phyloP scores from a whole-genome alignment of 1,140 invertebrate genomes.

The Drosophila murphyi region DNA sequence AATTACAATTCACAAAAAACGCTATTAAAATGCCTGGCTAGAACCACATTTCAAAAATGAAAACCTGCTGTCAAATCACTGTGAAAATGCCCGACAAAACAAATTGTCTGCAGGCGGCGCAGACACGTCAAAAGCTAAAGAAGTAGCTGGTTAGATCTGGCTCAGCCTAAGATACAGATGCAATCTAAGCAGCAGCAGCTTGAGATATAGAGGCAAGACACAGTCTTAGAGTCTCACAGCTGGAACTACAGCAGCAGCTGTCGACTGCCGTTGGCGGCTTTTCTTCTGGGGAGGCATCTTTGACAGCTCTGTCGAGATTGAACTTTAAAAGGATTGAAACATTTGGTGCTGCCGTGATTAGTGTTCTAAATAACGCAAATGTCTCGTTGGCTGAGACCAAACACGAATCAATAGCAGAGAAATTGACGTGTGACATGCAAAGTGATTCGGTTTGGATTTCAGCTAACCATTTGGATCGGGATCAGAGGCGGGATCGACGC shows the following conservation, averaged over 20 bases:
- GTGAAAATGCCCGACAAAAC: conserved; percentile 68
- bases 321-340: conserved; percentile 63
- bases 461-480: conserved; percentile 33
- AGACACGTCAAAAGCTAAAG: conserved; percentile 51
- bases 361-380: conserved; percentile 72
- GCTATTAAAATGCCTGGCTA: conserved; percentile 16
- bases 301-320: conserved; percentile 37
- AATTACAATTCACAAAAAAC: conserved; percentile 7
- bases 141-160: conserved; percentile 49
- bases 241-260: conserved; percentile 35
- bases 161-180: conserved; percentile 27
- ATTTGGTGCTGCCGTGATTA: conserved; percentile 76
- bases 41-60: not conserved
- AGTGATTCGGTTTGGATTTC: conserved; percentile 24
- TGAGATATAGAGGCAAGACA: conserved; percentile 11
- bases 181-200: not conserved
- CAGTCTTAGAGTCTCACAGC: conserved; percentile 9
- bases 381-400: conserved; percentile 31
- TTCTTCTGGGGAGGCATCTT: conserved; percentile 32
- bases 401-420: conserved; percentile 46
- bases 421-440: conserved; percentile 73
- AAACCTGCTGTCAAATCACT: conserved; percentile 40
- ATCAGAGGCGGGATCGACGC: conserved; percentile 45
- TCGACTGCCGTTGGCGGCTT: conserved; percentile 65
- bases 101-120: conserved; percentile 68